Base-by-base conservation (phyloP, 2,113 vertebrate genomes). In the Ivindomyrus marchei region DNA sequence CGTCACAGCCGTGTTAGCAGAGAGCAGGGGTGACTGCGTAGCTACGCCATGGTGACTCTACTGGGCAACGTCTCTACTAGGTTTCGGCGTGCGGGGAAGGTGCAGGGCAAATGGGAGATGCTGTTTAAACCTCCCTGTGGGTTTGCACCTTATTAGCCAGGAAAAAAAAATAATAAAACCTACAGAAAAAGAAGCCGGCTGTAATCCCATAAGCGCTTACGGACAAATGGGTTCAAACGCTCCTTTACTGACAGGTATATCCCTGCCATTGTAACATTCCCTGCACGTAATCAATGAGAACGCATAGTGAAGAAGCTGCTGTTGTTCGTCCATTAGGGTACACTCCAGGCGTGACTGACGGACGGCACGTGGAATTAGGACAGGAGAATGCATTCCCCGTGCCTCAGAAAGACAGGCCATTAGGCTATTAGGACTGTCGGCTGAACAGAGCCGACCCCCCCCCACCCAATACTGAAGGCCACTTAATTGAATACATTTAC, bases 401-500 rank as follows among this genome's bases (percentile, higher is more conserved):
- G 89, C 90, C 66, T 90, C 90, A 93, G 90, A 95, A 96, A 95
- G 91, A 95, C 95, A 95, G 96, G 93, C 94, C 95, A 96, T 97
- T 96, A 96, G 95, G 96, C 97, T 96, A 97, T 97, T 97, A 97
- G 97, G 97, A 97, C 97, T 97, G 98, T 99, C 97, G 98, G 98
- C 98, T 98, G 97, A 98, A 97, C 95, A 97, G 97, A 97, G 96
- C 95, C 96, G 94, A 95, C 94, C 94, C 95, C 96, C 95, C 49
- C 91, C 92, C 91, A 92, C 96, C 45, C 86, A 90, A 91, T 88
- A 90, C 94, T 93, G 96, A 97, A 97, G 97, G 96, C 97, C 97
- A 98, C 97, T 99, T 99, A 97, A 99, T 98, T 98, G 97, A 97
- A 97, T 98, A 98, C 97, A 98, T 98, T 98, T 99, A 97, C 97